Base-by-base conservation (phyloP, 2,888 invertebrate species). In the Cryptus viduatorius region DNA sequence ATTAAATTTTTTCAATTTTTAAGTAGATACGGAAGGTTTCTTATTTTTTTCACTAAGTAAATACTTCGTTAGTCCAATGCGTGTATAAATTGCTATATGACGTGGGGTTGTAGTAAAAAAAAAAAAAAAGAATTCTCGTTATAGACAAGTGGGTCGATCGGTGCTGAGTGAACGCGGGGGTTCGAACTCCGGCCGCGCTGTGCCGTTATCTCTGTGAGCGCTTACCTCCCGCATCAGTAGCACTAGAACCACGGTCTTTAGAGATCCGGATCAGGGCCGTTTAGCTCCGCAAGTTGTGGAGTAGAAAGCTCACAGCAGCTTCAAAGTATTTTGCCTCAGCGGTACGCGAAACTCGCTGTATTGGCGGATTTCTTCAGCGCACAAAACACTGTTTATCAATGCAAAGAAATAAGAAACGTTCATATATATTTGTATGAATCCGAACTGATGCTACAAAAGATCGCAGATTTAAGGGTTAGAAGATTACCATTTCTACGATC, bases 91-190 rank as follows among this genome's bases (percentile, higher is more conserved):
- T 64, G 48, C 31, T 48, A 56, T 42, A 68, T 42, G 69, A 50
- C 19, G 81, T 61, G 16, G 53, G 73, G 29, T 42, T 19, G 61
- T 5, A 37, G 42, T 29, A 64, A 29, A 56, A 61, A 61, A 65
- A 69, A 50, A 24, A 42, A 67, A 16, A 59, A 42, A 67, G 14
- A 59, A 72, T 79, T 83, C 81, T 79, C 71, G 68, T 81, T 79
- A 83, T 85, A 85, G 86, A 85, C 83, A 85, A 85, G 82, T 83
- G 82, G 85, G 85, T 85, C 83, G 85, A 82, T 64, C 79, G 67
- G 81, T 81, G 80, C 81, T 72, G 56, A 81, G 81, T 81, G 68
- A 68, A 64, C 78, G 64, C 71, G 19, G 10, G 12, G 19, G 24
- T 76, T 56, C 19, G 50, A 77, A 53, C 68, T 69, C n/a, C 44